Evolutionary conservation across 2,888 invertebrate genomes (phyloP).

Genomic region (Heliconius sara): DNA sequence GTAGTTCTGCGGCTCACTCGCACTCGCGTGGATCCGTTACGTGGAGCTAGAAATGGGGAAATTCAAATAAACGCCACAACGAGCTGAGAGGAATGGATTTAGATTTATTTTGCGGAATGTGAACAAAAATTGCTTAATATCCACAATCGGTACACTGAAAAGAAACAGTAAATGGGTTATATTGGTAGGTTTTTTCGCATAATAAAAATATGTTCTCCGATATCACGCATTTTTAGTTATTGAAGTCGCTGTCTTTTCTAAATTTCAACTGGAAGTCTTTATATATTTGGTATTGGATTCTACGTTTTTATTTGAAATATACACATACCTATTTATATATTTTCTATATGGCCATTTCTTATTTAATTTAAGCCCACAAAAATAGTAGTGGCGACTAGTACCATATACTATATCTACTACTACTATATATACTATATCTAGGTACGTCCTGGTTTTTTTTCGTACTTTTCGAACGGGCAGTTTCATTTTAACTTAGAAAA

Average conservation of each 20-base stretch:
- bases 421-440: too few species aligned
- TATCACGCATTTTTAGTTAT: background rate
- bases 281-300: background rate
- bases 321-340: too few species aligned
- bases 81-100: conserved; percentile 60
- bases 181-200: background rate
- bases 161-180: conserved; percentile 9
- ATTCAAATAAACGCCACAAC: conserved; percentile 69
- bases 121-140: conserved; percentile 62
- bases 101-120: conserved; percentile 59
- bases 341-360: too few species aligned
- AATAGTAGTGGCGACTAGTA: too few species aligned
- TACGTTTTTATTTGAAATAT: too few species aligned
- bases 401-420: too few species aligned
- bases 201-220: background rate
- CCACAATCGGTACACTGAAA: conserved; percentile 44
- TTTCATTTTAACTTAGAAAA: too few species aligned
- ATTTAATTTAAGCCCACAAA: too few species aligned
- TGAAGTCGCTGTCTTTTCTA: background rate
- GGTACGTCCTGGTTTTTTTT: too few species aligned
- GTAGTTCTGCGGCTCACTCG: conserved; percentile 22
- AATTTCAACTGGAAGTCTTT: background rate
- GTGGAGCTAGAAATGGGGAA: conserved; percentile 58
- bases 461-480: too few species aligned
- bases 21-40: conserved; percentile 49